These are phyloP conservation scores for Lypha dubia DNA, from an alignment of 2,888 invertebrate species.

Conservation along the genomic window DNA sequence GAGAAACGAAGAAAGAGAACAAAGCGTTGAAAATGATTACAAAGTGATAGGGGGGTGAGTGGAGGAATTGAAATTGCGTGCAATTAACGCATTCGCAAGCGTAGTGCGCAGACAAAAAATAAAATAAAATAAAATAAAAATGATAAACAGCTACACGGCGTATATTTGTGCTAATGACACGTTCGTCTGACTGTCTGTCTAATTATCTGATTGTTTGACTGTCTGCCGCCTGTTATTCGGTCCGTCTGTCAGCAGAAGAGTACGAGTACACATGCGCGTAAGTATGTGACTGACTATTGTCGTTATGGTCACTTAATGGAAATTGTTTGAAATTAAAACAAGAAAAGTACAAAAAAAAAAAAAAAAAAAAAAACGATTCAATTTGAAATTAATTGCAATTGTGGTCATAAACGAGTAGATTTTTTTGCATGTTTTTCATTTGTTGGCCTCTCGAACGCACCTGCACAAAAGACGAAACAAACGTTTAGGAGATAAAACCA, in stretches of 20 bases:
- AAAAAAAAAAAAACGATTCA: conserved; percentile 53
- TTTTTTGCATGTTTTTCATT: conserved; percentile 10
- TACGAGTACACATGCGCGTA: not conserved
- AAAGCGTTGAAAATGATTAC: not conserved
- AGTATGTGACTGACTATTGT: conserved; percentile 16
- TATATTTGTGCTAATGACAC: conserved; percentile 57
- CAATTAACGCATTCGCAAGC: conserved; percentile 60
- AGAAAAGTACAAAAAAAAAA: conserved; percentile 24
- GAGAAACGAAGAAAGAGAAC: not conserved
- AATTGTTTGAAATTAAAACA: conserved; percentile 34
- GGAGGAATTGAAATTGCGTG: conserved; percentile 64
- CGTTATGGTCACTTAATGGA: conserved; percentile 43
- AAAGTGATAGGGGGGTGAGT: conserved; percentile 11
- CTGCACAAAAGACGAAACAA: conserved; percentile 25
- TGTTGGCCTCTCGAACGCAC: conserved; percentile 28
- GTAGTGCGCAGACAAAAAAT: conserved; percentile 13
- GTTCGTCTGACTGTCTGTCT: conserved; percentile 7
- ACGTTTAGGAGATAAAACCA: conserved; percentile 35
- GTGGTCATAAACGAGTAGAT: conserved; percentile 23
- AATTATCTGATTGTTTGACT: not conserved
- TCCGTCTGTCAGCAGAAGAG: not conserved
- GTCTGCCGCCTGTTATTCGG: not conserved
- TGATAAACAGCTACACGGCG: conserved; percentile 54
- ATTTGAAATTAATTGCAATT: conserved; percentile 70
- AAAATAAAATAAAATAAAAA: conserved; percentile 25